These are phyloP conservation scores for Thera obeliscata DNA, from an alignment of 2,888 invertebrate species.

Conservation along the genomic window DNA sequence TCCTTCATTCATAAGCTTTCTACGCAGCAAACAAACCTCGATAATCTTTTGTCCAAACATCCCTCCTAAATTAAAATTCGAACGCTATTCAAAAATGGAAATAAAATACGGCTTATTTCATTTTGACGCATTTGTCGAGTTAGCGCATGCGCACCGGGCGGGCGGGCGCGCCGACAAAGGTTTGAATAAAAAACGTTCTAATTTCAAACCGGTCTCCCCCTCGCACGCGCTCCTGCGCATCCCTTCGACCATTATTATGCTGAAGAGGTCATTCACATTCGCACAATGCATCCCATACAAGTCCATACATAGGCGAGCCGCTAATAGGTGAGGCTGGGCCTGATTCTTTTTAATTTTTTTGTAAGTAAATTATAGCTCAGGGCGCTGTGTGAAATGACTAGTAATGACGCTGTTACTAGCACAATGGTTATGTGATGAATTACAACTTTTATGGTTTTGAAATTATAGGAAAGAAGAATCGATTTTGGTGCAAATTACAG, in stretches of 20 bases:
- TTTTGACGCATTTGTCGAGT: conserved; percentile 82
- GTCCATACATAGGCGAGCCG: conserved; percentile 59
- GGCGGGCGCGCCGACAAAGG: conserved; percentile 81
- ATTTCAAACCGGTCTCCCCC: conserved; percentile 83
- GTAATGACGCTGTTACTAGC: conserved; percentile 32
- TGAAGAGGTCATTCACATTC: conserved; percentile 84
- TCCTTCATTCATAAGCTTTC: conserved; percentile 36
- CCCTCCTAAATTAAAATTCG: conserved; percentile 61
- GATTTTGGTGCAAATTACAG: neutral
- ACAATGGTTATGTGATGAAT: conserved; percentile 2
- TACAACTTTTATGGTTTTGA: neutral
- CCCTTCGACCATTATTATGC: conserved; percentile 81
- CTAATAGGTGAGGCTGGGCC: conserved; percentile 68
- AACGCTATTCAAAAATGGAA: conserved; percentile 72
- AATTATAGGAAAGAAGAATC: neutral
- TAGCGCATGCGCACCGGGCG: conserved; percentile 81
- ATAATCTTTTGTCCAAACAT: conserved; percentile 64
- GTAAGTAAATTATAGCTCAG: conserved; percentile 39
- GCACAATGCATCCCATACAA: conserved; percentile 67
- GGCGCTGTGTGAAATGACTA: conserved; percentile 37
- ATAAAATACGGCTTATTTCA: conserved; percentile 82
- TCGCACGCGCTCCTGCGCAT: conserved; percentile 82
- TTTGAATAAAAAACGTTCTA: conserved; percentile 80
- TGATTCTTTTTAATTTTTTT: conserved; percentile 52
- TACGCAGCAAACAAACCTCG: conserved; percentile 44